Conservation (phyloP, 2,888 invertebrate species). For the Pollenia labialis region DNA sequence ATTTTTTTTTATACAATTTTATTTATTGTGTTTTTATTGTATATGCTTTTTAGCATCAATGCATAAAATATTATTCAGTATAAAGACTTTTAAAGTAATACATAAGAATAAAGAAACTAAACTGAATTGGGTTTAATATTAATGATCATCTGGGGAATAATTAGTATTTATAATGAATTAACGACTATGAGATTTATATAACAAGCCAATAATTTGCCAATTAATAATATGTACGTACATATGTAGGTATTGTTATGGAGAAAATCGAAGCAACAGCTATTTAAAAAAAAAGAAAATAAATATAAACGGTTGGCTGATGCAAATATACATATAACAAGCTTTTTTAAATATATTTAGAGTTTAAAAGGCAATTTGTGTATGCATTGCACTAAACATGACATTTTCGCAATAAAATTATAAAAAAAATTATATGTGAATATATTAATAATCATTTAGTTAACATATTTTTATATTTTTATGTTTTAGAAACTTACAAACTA, state of each 20-base stretch:
- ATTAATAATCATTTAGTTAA: slow-evolving; percentile 64
- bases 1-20: slow-evolving; percentile 24
- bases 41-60: slow-evolving; percentile 48
- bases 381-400: slow-evolving; percentile 42
- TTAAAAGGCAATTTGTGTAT: slow-evolving; percentile 60
- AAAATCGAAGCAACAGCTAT: slow-evolving; percentile 28
- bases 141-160: slow-evolving; percentile 6
- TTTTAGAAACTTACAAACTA: slow-evolving; percentile 74
- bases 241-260: neutral
- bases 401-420: slow-evolving; percentile 29
- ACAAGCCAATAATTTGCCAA: slow-evolving; percentile 49
- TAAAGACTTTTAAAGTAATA: slow-evolving; percentile 32
- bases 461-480: slow-evolving; percentile 64
- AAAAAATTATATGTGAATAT: slow-evolving; percentile 15
- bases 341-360: slow-evolving; percentile 27
- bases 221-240: slow-evolving; percentile 20
- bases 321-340: slow-evolving; percentile 61
- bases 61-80: slow-evolving; percentile 50
- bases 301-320: neutral
- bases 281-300: neutral
- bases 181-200: slow-evolving; percentile 43
- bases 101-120: slow-evolving; percentile 41
- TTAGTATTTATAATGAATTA: slow-evolving; percentile 24
- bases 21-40: slow-evolving; percentile 45
- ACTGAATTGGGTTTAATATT: slow-evolving; percentile 13